Evolutionary conservation across 1,140 invertebrate genomes (phyloP).

Genomic region (Agrypnia vestita): DNA sequence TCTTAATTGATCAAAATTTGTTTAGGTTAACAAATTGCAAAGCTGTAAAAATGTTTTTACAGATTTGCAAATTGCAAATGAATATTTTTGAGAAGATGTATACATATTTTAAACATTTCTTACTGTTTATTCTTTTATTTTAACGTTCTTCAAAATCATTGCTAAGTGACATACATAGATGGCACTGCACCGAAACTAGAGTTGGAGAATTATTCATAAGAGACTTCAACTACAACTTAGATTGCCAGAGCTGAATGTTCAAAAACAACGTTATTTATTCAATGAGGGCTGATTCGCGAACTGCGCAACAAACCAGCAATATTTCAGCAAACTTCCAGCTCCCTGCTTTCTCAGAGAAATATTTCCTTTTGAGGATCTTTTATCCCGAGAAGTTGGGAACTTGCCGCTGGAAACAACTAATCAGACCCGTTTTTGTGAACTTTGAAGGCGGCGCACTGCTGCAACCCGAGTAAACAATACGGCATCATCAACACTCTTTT

Average conservation of each 20-base stretch:
- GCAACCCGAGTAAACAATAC: not conserved
- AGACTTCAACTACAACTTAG: conserved; percentile 23
- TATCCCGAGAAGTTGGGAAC: conserved; percentile 10
- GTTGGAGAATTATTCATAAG: conserved; percentile 3
- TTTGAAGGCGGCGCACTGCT: not conserved
- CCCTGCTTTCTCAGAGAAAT: conserved; percentile 1
- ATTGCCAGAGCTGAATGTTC: conserved; percentile 29
- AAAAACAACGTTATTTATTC: conserved; percentile 44
- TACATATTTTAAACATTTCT: too few species aligned
- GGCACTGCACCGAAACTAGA: not conserved
- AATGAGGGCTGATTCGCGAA: conserved; percentile 31
- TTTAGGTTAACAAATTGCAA: too few species aligned
- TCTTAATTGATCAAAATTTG: too few species aligned
- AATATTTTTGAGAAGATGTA: too few species aligned
- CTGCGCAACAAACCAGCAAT: conserved; percentile 25
- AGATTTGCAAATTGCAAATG: too few species aligned
- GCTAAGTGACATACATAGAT: not conserved
- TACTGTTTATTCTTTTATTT: too few species aligned
- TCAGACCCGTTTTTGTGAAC: conserved; percentile 31
- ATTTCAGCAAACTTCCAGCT: conserved; percentile 18
- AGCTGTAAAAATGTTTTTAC: too few species aligned
- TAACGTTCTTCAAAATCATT: too few species aligned
- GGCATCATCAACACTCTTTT: not conserved
- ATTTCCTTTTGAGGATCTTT: conserved; percentile 30
- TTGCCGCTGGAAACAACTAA: conserved; percentile 10